phyloP scores from a whole-genome alignment of 2,113 vertebrate genomes.

The Marcusenius ussheri region DNA sequence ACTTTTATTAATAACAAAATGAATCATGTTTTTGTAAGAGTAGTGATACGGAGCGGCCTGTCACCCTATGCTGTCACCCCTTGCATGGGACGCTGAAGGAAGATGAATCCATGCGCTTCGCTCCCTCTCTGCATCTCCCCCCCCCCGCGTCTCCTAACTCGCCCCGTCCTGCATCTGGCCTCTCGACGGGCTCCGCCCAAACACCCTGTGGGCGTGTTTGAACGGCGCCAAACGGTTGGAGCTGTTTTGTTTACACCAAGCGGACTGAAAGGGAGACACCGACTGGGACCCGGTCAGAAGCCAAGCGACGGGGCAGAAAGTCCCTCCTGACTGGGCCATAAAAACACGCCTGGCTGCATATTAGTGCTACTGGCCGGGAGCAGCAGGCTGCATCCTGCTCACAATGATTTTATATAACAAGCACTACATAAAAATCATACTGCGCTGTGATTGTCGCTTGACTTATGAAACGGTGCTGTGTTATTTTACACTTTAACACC shows the following conservation, averaged over 20 bases:
- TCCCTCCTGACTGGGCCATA: neutral
- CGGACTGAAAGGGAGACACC: neutral
- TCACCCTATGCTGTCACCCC: neutral
- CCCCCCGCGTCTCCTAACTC: neutral
- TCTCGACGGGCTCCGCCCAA: neutral
- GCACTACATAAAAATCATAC: neutral
- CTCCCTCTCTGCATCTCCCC: neutral
- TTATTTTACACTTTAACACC: neutral
- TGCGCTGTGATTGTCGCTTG: neutral
- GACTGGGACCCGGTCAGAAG: neutral
- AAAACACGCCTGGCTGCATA: neutral
- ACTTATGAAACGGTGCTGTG: neutral
- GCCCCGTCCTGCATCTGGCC: neutral
- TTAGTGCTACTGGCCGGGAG: neutral
- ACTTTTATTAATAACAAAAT: conserved; percentile 1
- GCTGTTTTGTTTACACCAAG: neutral
- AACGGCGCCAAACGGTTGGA: neutral
- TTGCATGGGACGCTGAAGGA: neutral
- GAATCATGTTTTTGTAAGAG: neutral
- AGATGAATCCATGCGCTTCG: neutral
- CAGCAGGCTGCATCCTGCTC: neutral
- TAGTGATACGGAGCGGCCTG: neutral
- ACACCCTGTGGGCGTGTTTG: neutral
- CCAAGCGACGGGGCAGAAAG: neutral
- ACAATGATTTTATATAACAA: neutral